Evolutionary conservation across 2,888 invertebrate genomes (phyloP), one percentile per base, ranked within the genome.

Genomic region (Aphidoletes aphidimyza): DNA sequence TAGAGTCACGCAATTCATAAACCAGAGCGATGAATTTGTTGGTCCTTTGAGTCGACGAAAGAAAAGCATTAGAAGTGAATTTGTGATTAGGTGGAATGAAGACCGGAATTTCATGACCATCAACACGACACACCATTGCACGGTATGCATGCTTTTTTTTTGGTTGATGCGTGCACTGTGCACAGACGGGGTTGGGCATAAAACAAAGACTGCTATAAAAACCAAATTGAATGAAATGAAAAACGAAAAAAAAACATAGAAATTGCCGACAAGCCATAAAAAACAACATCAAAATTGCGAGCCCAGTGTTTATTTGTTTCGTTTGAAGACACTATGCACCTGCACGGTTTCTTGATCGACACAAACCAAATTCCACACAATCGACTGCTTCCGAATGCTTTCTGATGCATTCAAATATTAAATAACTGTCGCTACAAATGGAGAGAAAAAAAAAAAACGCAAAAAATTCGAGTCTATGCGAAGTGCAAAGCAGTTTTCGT

Each of bases 71-170:
- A 69, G 26, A 69, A 14, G 69, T 30, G 69, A 69, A 69, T 69
- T 30, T 69, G 3, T 30, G 69, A 69, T 30, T 69, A 30, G 69
- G 69, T 34, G 30, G 69, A 69, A 69, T 14, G 69, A 69, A 69
- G 69, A 30, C 69, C 69, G 69, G 69, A 54, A 30, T 69, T n/a
- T 69, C 69, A 69, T 69, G 69, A 69, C 69, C 69, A 69, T 69
- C 69, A 69, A 69, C 69, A 69, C 69, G 69, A 69, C 17, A 30
- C 69, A 11, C n/a, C n/a, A n/a, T n/a, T n/a, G n/a, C n/a, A n/a
- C 69, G n/a, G 17, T 30, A 30, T 69, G 69, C 5, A 14, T 69
- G 26, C 30, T 69, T 30, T 69, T 34, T 69, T 14, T 30, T 22
- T 22, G 22, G 54, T 54, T 69, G 69, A 9, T 69, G 69, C 69